Conservation (phyloP, 2,113 vertebrate species). For the Poicephalus meyeri region DNA sequence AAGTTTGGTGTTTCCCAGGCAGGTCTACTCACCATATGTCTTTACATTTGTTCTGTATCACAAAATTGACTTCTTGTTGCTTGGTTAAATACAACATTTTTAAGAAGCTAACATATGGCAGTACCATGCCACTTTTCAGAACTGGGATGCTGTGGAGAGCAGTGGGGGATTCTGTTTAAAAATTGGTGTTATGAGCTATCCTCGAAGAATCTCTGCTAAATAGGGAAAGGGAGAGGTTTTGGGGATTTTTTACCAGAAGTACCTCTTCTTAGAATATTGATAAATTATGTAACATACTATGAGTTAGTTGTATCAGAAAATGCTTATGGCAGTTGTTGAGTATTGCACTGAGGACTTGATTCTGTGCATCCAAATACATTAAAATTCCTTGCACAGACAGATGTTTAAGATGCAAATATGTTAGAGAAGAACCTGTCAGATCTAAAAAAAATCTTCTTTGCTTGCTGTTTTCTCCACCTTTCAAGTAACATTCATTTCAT, state of each 20-base stretch:
- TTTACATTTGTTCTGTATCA: constrained; percentile 61
- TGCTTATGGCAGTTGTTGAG: neutral
- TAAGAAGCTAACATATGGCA: constrained; percentile 38
- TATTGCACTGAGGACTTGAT: neutral
- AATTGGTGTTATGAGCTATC: neutral
- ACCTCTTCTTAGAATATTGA: constrained; percentile 1
- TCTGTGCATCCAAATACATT: neutral
- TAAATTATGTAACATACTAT: neutral
- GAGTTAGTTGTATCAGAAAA: neutral
- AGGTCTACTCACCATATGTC: constrained; percentile 64
- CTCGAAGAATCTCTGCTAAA: constrained; percentile 8
- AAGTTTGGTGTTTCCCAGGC: constrained; percentile 46
- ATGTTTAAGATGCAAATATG: constrained; percentile 41
- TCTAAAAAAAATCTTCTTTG: constrained; percentile 29
- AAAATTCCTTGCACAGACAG: constrained; percentile 33
- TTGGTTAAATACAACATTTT: constrained; percentile 47
- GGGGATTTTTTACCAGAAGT: neutral
- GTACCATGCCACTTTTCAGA: neutral
- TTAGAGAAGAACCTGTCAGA: constrained; percentile 38
- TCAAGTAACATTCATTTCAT: constrained; percentile 18
- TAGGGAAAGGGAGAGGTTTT: neutral
- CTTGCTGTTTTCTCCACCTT: constrained; percentile 12
- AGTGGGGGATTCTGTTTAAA: constrained; percentile 43
- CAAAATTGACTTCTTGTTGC: constrained; percentile 51
- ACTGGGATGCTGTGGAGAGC: neutral